Base-by-base conservation (phyloP, 2,113 vertebrate species). In the Prionailurus viverrinus region DNA sequence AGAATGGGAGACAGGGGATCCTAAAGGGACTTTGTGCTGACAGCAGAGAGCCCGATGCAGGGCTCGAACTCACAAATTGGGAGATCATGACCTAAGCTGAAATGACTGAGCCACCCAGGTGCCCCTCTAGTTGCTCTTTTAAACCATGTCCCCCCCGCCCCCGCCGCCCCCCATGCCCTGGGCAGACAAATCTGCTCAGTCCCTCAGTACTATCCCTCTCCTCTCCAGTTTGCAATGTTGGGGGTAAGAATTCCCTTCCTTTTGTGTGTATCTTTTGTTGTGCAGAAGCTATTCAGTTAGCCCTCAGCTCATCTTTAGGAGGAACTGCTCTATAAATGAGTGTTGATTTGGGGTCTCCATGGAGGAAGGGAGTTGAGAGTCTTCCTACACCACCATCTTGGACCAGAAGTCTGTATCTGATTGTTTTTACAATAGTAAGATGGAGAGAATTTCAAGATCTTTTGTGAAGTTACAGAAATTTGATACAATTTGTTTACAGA, bases 391-490 rank as follows among this genome's bases (percentile, higher is more conserved):
- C 41, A 76, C 74, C 14, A 2, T 48, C 41, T 76, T 48, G 41
- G 25, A 76, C 25, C 73, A 76, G 41, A 76, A 45, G 13, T 45
- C 73, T 74, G 73, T 27, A 29, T 76, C 41, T 45, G 73, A 76
- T 29, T 3, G 29, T 76, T 45, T 29, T 76, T 48, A 53, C 25
- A 68, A 27, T 25, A 51, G 58, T 39, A 82, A 82, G 51, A 18
- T 78, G 36, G 15, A 69, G 91, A 87, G 39, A 93, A 89, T 84
- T 74, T 76, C 55, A 93, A 58, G 58, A 93, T 31, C 6, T 76
- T 39, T 89, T 89, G 25, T 66, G 69, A 61, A 83, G 23, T 89
- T n/a, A 41, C 25, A 48, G 36, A 89, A 21, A 91, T 58, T 58
- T 74, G 25, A 58, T 33, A 74, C 1, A 48, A 36, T 68, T 74